Base-by-base conservation (phyloP, 1,140 invertebrate species). In the Eupristina koningsbergeri region DNA sequence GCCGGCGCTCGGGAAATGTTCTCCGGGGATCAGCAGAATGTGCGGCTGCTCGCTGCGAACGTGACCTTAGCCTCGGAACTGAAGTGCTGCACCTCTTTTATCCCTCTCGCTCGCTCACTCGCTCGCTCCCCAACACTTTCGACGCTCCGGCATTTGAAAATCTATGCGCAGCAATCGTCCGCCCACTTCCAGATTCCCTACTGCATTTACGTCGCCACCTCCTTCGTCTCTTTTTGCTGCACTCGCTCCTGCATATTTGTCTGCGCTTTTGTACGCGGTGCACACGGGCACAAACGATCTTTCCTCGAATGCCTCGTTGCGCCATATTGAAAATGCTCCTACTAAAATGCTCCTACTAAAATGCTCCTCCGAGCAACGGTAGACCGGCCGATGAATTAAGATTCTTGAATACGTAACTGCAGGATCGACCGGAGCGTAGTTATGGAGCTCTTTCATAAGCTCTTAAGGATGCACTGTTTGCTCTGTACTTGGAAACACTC, bases 41-140 rank as follows among this genome's bases (percentile, higher is more conserved):
- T 36, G n/a, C 73, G 45, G n/a, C 29, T 41, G 17, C 19, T 36
- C 67, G 67, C n/a, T 64, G 75, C 50, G 67, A 79, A 50, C 63
- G 47, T 77, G 73, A 85, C 83, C 83, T 80, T 85, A 85, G 84
- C 73, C 78, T 85, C 84, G 84, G 79, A 81, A 85, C 85, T 81
- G 63, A 74, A 50, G 77, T 67, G 73, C 75, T 75, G 22, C 41
- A 41, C 67, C 78, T 58, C 80, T 31, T 50, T 34, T 39, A 63
- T 81, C 58, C 74, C 78, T 19, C 76, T 73, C 69, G 34, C 50
- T 50, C 47, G 9, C 26, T 34, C 8, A 50, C 75, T 41, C 39
- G 45, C 67, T 67, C n/a, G 41, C 45, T 31, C 45, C 67, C 58
- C 67, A 80, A 47, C 41, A 67, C 76, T 74, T 77, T 39, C 50